phyloP scores from a whole-genome alignment of 1,140 invertebrate genomes.

The Drosophila tani region DNA sequence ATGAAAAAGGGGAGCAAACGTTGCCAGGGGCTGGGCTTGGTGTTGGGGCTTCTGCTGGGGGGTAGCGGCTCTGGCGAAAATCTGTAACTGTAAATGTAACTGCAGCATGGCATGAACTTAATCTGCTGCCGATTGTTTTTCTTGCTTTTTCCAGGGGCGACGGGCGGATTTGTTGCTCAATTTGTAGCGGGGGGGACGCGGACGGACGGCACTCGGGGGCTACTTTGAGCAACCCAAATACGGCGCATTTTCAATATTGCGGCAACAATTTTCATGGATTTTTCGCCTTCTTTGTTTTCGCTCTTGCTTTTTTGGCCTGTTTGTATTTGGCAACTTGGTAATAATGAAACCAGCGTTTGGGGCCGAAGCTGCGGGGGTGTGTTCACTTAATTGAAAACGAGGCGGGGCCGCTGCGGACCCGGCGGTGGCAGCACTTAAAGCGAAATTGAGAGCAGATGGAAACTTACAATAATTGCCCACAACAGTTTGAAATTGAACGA shows the following conservation, averaged over 20 bases:
- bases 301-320: slow-evolving; percentile 31
- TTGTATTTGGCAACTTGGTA: slow-evolving; percentile 76
- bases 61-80: slow-evolving; percentile 45
- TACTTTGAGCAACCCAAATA: slow-evolving; percentile 68
- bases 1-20: slow-evolving; percentile 42
- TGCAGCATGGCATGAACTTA: slow-evolving; percentile 83
- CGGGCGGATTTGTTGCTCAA: slow-evolving; percentile 69
- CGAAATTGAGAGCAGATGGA: slow-evolving; percentile 79
- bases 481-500: slow-evolving; percentile 53
- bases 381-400: slow-evolving; percentile 81
- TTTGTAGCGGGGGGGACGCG: slow-evolving; percentile 39
- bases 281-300: slow-evolving; percentile 48
- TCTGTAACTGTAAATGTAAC: slow-evolving; percentile 76
- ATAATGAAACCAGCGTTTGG: slow-evolving; percentile 78
- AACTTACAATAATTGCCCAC: slow-evolving; percentile 78
- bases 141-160: slow-evolving; percentile 23
- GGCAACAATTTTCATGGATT: slow-evolving; percentile 80
- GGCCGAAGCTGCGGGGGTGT: slow-evolving; percentile 43
- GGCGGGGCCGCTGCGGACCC: slow-evolving; percentile 43
- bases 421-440: slow-evolving; percentile 60
- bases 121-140: slow-evolving; percentile 77
- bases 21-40: slow-evolving; percentile 9
- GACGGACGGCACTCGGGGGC: not conserved
- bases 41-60: slow-evolving; percentile 13
- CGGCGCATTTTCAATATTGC: slow-evolving; percentile 79